Base-by-base conservation (phyloP, 92 coral and sea anemone genomes). In the Heliopora coerulea region DNA sequence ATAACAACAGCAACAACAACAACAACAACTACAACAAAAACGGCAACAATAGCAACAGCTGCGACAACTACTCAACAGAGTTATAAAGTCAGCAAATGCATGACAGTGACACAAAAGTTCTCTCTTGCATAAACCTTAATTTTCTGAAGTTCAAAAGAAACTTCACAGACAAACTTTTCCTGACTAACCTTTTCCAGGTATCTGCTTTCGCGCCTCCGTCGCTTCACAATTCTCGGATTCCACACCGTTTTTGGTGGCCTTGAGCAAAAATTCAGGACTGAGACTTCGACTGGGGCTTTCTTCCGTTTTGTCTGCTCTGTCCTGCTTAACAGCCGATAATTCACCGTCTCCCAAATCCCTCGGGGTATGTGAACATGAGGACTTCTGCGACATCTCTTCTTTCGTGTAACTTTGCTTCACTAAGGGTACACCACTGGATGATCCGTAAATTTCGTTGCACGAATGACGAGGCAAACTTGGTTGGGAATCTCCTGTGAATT, bases 221-320 rank as follows among this genome's bases (percentile, higher is more conserved):
- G 65, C 40, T 1, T 10, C 44, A 17, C 17, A 39, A 33, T 62
- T 24, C 26, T 11, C 42, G 11, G 42, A 37, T 4, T 62, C 11
- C 44, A 4, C 24, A 17, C 28, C 15, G 7, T 62, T 19, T 25
- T 24, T 18, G 2, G 65, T 17, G 13, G 65, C 24, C 27, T 39
- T 39, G 48, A 62, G 46, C 29, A 62, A 62, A 44, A 62, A 62
- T 44, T 62, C 68, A 0, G 68, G 68, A 19, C 68, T 62, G 0
- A 17, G 68, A 35, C 48, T 3, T 11, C 48, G n/a, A n/a, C 10
- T 1, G 11, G 26, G 49, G 19, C 27, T 62, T 6, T 13, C 68
- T 62, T 32, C 44, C 1, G 49, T 10, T 34, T 62, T 62, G 8
- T 34, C 46, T 1, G 3, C 48, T 6, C 13, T 21, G 48, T n/a